Evolutionary conservation across 1,140 invertebrate species (phyloP).

Genomic region (Pararge aegeria): DNA sequence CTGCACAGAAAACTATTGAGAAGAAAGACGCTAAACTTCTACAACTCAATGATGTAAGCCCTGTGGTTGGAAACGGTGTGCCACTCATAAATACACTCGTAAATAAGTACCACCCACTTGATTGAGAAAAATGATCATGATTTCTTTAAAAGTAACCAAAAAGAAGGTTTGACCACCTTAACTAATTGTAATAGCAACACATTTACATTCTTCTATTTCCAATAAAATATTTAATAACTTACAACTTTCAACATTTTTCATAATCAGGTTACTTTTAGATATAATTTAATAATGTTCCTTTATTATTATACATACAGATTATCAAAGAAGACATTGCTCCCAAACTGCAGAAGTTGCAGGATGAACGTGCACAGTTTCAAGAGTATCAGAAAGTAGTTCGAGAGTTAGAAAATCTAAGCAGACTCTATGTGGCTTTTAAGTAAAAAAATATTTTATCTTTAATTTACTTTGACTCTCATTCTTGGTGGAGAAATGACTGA

Average conservation of each 20-base stretch:
- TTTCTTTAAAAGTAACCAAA: no score
- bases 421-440: conserved; percentile 88
- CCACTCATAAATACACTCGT: conserved; percentile 1
- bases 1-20: conserved; percentile 92
- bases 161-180: no score
- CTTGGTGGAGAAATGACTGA: no score
- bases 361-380: conserved; percentile 91
- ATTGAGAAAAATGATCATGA: no score
- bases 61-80: no score
- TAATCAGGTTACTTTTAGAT: no score
- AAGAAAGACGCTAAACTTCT: conserved; percentile 96
- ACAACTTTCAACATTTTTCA: no score
- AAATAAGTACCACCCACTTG: not conserved
- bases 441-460: conserved; percentile 54
- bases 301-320: conserved; percentile 79
- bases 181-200: no score
- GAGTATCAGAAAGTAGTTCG: conserved; percentile 94
- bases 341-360: conserved; percentile 91
- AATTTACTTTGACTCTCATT: no score
- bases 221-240: no score
- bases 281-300: not conserved
- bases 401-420: conserved; percentile 92
- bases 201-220: no score
- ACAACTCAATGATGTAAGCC: conserved; percentile 91
- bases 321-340: conserved; percentile 94